These are phyloP conservation scores for Dicrostonyx torquatus DNA, from an alignment of 2,797 vertebrate species.

Conservation along the genomic window DNA sequence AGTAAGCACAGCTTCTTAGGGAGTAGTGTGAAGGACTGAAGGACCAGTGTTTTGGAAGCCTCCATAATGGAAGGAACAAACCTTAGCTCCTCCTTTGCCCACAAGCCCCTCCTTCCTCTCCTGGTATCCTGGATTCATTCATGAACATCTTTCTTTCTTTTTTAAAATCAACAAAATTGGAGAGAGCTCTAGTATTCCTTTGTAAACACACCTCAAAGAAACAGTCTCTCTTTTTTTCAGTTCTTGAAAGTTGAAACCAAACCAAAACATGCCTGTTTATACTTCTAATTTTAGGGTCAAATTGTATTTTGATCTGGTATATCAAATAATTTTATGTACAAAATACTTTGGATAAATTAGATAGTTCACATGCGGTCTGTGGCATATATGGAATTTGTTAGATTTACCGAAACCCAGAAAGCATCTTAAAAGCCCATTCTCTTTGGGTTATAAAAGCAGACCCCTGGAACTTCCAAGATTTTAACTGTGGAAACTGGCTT, in stretches of 20 bases:
- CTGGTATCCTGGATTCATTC: constrained; percentile 64
- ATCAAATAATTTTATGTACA: constrained; percentile 26
- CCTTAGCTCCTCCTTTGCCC: background rate
- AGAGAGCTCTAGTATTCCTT: constrained; percentile 61
- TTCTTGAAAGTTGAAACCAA: constrained; percentile 14
- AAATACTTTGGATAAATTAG: constrained; percentile 1
- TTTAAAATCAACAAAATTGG: constrained; percentile 68
- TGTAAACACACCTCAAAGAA: constrained; percentile 67
- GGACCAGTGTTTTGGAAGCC: background rate
- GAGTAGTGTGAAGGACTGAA: constrained; percentile 30
- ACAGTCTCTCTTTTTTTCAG: constrained; percentile 42
- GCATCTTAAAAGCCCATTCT: background rate
- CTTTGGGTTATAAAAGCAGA: background rate
- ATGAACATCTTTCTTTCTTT: constrained; percentile 66
- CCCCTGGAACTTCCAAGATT: background rate
- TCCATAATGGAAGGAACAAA: constrained; percentile 47
- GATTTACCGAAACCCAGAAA: background rate
- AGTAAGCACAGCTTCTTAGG: constrained; percentile 48
- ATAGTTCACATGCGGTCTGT: background rate
- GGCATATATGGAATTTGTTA: background rate
- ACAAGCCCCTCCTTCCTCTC: constrained; percentile 43
- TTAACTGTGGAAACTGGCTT: background rate
- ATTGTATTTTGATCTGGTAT: constrained; percentile 31
- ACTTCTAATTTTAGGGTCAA: constrained; percentile 41
- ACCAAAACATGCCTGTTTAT: background rate